Conservation (phyloP, 92 coral and sea anemone species). For the Pocillopora meandrina region DNA sequence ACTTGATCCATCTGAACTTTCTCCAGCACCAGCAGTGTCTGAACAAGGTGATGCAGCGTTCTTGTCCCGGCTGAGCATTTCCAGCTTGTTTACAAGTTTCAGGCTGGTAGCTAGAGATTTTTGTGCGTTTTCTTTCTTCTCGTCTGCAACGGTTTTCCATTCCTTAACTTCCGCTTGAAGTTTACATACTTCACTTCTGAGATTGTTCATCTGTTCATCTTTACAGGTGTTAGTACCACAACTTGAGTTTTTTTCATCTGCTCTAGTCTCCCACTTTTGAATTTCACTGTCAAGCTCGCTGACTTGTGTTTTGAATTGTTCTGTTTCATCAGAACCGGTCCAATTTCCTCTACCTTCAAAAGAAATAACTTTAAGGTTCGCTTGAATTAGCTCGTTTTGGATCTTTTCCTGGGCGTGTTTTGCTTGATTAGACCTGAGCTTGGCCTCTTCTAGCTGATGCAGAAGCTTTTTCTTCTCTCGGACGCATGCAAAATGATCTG, state of each 20-base stretch:
- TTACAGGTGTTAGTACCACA: background rate
- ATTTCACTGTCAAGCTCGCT: constrained; percentile 33
- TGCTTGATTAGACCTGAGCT: constrained; percentile 46
- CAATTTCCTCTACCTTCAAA: constrained; percentile 25
- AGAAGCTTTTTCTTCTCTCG: constrained; percentile 50
- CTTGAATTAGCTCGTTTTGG: constrained; percentile 38
- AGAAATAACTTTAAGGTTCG: constrained; percentile 32
- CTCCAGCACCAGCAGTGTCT: background rate
- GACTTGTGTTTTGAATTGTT: constrained; percentile 29
- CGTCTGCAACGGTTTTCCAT: constrained; percentile 9
- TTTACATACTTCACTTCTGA: background rate
- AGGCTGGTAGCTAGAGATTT: constrained; percentile 4
- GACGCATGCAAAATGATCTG: constrained; percentile 4
- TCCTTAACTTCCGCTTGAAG: constrained; percentile 12
- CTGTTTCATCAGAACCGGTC: constrained; percentile 8
- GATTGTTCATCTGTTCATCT: background rate
- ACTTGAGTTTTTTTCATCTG: constrained; percentile 43
- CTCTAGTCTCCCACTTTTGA: constrained; percentile 39
- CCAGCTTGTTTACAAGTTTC: constrained; percentile 25
- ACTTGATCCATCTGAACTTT: background rate
- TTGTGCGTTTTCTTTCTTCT: constrained; percentile 11
- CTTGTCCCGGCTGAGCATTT: constrained; percentile 6
- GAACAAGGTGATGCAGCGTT: background rate
- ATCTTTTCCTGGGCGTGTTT: constrained; percentile 36
- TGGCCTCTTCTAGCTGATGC: constrained; percentile 47